A percentile compares a stretch with the other conserved stretches of the same genome.
Evolutionary conservation across 2,113 vertebrate species (phyloP).

Genomic region (Corvus moneduloides): DNA sequence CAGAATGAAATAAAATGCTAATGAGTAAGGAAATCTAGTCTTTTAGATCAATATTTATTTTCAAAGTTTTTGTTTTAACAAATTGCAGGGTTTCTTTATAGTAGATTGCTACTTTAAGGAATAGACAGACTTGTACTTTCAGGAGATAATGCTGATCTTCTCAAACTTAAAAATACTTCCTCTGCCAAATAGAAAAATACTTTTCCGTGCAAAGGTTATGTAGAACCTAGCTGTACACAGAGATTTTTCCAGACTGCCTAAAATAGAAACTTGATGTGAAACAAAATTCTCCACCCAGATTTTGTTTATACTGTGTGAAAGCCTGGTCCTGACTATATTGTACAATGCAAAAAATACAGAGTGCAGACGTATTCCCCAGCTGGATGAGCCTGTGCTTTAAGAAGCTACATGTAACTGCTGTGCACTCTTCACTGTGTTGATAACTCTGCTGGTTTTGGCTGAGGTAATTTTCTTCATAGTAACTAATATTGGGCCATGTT

Average conservation of each 20-base stretch:
- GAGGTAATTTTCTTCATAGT: neutral
- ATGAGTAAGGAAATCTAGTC: neutral
- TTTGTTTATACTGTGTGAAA: neutral
- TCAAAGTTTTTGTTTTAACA: neutral
- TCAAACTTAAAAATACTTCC: neutral
- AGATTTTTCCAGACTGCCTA: neutral
- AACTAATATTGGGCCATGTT: neutral
- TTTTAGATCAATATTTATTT: neutral
- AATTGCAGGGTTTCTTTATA: neutral
- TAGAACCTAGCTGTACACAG: neutral
- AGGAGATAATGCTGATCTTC: neutral
- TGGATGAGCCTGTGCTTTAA: neutral
- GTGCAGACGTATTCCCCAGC: neutral
- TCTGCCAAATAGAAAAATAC: neutral
- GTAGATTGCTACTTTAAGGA: neutral
- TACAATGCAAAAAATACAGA: neutral
- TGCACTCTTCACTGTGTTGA: neutral
- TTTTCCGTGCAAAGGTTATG: neutral
- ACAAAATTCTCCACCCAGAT: neutral
- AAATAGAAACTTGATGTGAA: neutral
- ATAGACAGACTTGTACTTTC: neutral
- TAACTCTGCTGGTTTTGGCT: neutral
- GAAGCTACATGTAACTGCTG: neutral
- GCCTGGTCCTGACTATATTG: neutral
- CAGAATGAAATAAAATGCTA: neutral